Evolutionary conservation across 2,888 invertebrate genomes (phyloP), one percentile per base, ranked within the genome.

Genomic region (Cancer borealis): DNA sequence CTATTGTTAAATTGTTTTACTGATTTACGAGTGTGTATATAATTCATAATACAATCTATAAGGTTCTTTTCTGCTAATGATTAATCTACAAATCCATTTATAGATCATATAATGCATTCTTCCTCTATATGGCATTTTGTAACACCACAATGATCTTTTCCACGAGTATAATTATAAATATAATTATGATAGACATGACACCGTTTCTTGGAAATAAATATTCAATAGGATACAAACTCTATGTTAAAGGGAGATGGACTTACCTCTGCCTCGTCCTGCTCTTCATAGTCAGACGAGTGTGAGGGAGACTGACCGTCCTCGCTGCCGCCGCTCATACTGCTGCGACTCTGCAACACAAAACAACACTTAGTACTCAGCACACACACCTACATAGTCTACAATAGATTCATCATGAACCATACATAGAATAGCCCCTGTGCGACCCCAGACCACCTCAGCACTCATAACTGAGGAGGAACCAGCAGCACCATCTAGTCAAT

Each of bases 251-350:
- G 46, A 21, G 46, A 66, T 60, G 87, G 10, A 84, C 92, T 54
- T 14, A 95, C 93, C 94, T 93, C 93, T 21, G 26, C 88, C 14
- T 95, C 95, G 60, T 95, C 95, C 54, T 94, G 95, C 39, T 95
- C 95, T 89, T 95, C 95, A 79, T 94, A 95, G 79, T 95, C 95
- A 17, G 95, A 95, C 6, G 94, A 95, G 73, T 94, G 95, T 39
- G 95, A 92, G 3, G 92, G 93, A 6, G 95, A 95, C 17, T 95
- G 95, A 54, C 95, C 94, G 87, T 95, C 95, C 54, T 95, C 95
- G 60, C 95, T 95, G 12, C 95, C 95, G n/a, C 95, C 95, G 88
- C 95, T 95, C 89, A 94, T 46, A 49, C 94, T 95, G 30, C 94
- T 94, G 66, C 95, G 95, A 92, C 95, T 95, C 95, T 95, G 95